Evolutionary conservation across 2,113 vertebrate genomes (phyloP).

Genomic region (Prionailurus bengalensis): DNA sequence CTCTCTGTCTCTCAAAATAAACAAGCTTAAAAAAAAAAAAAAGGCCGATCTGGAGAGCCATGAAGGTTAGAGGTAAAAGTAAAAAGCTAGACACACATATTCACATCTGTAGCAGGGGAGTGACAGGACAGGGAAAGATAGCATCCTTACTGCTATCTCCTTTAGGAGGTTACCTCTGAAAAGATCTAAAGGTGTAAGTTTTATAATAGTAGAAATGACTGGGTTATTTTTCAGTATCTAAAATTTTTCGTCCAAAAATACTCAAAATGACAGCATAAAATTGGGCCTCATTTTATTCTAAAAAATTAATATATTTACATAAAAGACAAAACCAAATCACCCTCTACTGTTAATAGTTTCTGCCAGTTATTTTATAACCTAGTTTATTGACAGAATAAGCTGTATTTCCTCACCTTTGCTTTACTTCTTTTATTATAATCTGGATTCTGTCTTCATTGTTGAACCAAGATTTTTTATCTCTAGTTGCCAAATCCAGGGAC

Average conservation of each 20-base stretch:
- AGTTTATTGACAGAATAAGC: neutral
- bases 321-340: neutral
- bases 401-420: neutral
- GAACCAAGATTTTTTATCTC: neutral
- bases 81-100: neutral
- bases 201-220: neutral
- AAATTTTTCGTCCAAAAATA: conserved; percentile 8
- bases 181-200: neutral
- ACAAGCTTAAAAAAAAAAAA: too few species aligned
- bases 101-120: neutral
- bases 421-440: neutral
- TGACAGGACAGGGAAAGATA: neutral
- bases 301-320: neutral
- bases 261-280: conserved; percentile 27
- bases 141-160: neutral
- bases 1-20: too few species aligned
- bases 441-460: neutral
- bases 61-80: conserved; percentile 7
- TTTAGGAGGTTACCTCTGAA: neutral
- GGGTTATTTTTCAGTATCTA: conserved; percentile 27
- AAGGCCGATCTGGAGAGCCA: neutral
- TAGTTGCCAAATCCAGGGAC: neutral
- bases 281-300: neutral
- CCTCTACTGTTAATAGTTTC: neutral
- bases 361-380: neutral